Base-by-base conservation (phyloP, 2,888 invertebrate species). In the Scotopteryx bipunctaria region DNA sequence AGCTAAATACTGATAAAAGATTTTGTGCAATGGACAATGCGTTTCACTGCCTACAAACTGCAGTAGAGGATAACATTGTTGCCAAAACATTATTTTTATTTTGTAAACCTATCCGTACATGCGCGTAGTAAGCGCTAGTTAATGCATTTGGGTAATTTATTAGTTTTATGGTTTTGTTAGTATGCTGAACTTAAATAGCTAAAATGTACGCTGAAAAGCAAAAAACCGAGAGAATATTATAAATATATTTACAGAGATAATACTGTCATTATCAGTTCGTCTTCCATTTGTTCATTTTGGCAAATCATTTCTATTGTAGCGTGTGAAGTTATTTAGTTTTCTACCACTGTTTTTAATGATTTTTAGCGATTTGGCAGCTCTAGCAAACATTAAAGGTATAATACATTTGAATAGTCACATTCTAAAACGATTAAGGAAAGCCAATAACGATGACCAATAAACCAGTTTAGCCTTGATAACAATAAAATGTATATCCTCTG, bases 81-180 rank as follows among this genome's bases (percentile, higher is more conserved):
- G 87, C 79, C 81, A 80, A 82, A 83, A 79, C 71, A 77, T 68
- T 71, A 67, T 71, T 59, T 32, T 42, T 15, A 42, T 42, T n/a
- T 42, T 64, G 61, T 73, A 53, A 46, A 58, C 53, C 67, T 73
- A 69, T 71, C 67, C 67, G 67, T 73, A 71, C 50, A 60, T 66
- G 71, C 73, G 76, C 71, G 69, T 65, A 57, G 56, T 64, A 64
- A 74, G 81, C 77, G 77, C 78, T 73, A 71, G 78, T 78, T 71
- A 76, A 78, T 87, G 89, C 89, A 89, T 89, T 90, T 83, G 81
- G 81, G 78, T 89, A 86, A 86, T 84, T 82, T 88, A 85, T 83
- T 86, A 86, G 77, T 71, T 78, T 61, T 80, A 74, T 70, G 67
- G 73, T 77, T 46, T 73, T 69, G 77, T 76, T 73, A 69, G 73